A percentile compares a stretch with the other conserved stretches of the same genome.
These are phyloP conservation scores for Laodelphax striatellus DNA, from an alignment of 1,140 invertebrate genomes.

Conservation along the genomic window DNA sequence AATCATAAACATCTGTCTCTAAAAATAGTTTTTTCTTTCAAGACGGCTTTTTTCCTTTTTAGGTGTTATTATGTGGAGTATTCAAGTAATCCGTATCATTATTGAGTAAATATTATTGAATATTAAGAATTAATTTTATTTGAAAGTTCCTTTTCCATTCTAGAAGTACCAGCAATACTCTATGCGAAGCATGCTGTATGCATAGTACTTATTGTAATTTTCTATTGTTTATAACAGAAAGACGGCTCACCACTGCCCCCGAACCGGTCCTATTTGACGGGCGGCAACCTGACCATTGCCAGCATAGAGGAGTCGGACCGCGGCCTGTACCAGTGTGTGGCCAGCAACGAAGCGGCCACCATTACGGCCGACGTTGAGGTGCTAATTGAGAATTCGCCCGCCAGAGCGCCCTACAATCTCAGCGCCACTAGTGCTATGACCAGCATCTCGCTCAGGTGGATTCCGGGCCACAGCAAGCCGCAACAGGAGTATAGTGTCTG, in stretches of 20 bases:
- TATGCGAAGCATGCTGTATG: no score
- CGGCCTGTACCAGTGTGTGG: slow-evolving; percentile 83
- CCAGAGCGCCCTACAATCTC: slow-evolving; percentile 84
- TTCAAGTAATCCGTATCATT: no score
- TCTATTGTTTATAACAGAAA: slow-evolving; percentile 50
- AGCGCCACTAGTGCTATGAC: slow-evolving; percentile 62
- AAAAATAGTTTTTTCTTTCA: no score
- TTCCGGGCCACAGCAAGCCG: slow-evolving; percentile 70
- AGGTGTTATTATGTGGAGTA: no score
- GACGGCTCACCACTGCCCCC: slow-evolving; percentile 58
- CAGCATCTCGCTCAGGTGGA: slow-evolving; percentile 73
- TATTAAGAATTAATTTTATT: no score
- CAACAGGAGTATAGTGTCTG: slow-evolving; percentile 75
- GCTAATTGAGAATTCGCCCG: slow-evolving; percentile 70
- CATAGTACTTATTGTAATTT: no score
- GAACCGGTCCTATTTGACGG: slow-evolving; percentile 53
- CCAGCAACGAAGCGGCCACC: slow-evolving; percentile 85
- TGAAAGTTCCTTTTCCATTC: no score
- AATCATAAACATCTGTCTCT: no score
- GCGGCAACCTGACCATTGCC: slow-evolving; percentile 78
- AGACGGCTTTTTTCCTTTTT: no score
- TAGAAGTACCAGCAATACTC: no score
- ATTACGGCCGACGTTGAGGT: slow-evolving; percentile 77
- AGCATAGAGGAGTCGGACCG: slow-evolving; percentile 75
- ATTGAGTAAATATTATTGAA: no score